A percentile compares a stretch with the other conserved stretches of the same genome.
phyloP scores from a whole-genome alignment of 2,113 vertebrate species.

The Uropsilus gracilis region DNA sequence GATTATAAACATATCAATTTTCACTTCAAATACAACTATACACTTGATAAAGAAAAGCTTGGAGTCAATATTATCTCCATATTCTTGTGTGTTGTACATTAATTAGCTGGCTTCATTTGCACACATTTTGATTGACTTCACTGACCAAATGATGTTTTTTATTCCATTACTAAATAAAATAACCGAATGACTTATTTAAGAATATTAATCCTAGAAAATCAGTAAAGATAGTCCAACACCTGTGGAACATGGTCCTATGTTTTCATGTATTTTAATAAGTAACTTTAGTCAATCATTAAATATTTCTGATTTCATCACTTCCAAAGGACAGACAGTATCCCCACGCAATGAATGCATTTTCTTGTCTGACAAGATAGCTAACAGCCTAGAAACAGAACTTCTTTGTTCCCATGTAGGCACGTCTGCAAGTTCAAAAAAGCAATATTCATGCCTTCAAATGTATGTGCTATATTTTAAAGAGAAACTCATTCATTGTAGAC shows the following conservation, averaged over 20 bases:
- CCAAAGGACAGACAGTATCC: conserved; percentile 17
- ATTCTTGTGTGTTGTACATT: background rate
- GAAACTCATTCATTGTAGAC: conserved; percentile 69
- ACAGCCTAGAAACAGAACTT: conserved; percentile 68
- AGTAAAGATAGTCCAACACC: background rate
- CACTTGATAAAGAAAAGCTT: background rate
- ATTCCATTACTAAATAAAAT: background rate
- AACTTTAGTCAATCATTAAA: conserved; percentile 8
- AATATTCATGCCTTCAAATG: conserved; percentile 69
- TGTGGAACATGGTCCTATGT: background rate
- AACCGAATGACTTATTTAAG: background rate
- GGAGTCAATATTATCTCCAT: background rate
- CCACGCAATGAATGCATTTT: conserved; percentile 62
- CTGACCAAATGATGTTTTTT: background rate
- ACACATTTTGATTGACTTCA: background rate
- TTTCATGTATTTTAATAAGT: background rate
- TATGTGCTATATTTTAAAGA: conserved; percentile 15
- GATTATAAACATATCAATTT: background rate
- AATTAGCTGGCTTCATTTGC: background rate
- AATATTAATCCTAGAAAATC: background rate
- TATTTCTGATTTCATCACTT: conserved; percentile 54
- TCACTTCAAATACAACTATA: background rate
- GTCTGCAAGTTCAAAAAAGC: conserved; percentile 57
- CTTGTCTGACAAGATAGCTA: conserved; percentile 39
- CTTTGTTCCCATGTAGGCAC: conserved; percentile 69